Conservation (phyloP, 2,888 invertebrate genomes). For the Perizoma flavofasciatum region DNA sequence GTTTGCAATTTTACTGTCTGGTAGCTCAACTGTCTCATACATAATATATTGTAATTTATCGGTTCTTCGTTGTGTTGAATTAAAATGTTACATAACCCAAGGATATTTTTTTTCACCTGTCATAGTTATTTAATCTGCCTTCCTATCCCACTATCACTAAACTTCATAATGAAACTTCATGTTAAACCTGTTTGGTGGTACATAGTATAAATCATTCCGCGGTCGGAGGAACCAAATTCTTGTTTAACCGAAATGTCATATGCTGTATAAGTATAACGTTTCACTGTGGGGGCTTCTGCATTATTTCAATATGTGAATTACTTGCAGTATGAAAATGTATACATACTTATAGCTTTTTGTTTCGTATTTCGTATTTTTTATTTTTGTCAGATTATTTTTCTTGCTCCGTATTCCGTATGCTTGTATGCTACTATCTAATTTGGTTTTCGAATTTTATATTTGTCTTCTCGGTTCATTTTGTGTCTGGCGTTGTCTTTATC, state of each 20-base stretch:
- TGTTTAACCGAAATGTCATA: slow-evolving; percentile 55
- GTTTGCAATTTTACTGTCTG: too few relatives aligned
- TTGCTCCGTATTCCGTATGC: background rate
- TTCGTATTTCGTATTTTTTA: slow-evolving; percentile 1
- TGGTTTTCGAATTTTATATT: too few relatives aligned
- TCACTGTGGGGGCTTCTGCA: slow-evolving; percentile 41
- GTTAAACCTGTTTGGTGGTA: slow-evolving; percentile 39
- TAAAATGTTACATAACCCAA: background rate
- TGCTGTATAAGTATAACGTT: slow-evolving; percentile 45
- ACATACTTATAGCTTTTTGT: background rate
- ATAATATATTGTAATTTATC: too few relatives aligned
- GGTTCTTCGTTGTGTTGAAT: background rate
- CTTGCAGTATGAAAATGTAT: slow-evolving; percentile 10
- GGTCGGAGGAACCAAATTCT: slow-evolving; percentile 38
- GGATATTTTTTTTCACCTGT: background rate
- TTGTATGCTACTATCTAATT: too few relatives aligned
- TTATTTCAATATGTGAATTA: slow-evolving; percentile 40
- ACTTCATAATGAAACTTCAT: slow-evolving; percentile 31
- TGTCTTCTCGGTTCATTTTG: too few relatives aligned
- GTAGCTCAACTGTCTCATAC: background rate
- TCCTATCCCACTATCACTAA: slow-evolving; percentile 30
- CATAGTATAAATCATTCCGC: slow-evolving; percentile 42
- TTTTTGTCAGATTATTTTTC: too few relatives aligned
- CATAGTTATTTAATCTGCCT: slow-evolving; percentile 13
- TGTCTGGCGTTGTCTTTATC: too few relatives aligned